These are phyloP conservation scores for Muscicapa adusta DNA, from an alignment of 2,113 vertebrate species.

Conservation along the genomic window DNA sequence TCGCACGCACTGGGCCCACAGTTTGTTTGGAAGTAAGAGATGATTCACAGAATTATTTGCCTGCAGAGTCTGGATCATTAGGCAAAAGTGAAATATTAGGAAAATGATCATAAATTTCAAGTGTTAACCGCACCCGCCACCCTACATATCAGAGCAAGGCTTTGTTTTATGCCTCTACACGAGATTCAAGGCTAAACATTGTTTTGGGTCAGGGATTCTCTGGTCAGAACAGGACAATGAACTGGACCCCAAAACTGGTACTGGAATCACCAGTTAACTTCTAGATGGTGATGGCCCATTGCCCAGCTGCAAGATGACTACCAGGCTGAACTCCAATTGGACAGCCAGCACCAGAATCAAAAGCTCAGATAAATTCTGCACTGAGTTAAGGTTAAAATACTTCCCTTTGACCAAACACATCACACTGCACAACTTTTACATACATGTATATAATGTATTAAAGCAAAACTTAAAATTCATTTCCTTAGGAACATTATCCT, in stretches of 20 bases:
- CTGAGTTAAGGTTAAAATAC: background rate
- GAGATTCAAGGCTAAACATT: background rate
- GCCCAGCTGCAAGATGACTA: background rate
- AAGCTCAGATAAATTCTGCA: background rate
- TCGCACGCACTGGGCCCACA: background rate
- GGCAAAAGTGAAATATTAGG: constrained; percentile 3
- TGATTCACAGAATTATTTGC: constrained; percentile 11
- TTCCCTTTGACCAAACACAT: background rate
- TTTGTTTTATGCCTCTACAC: background rate
- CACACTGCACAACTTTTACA: background rate
- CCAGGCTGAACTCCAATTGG: background rate
- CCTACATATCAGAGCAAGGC: background rate
- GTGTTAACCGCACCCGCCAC: background rate
- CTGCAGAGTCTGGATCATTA: background rate
- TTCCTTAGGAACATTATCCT: background rate
- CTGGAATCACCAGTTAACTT: background rate
- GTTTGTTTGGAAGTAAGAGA: background rate
- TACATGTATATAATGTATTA: background rate
- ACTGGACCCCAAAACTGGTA: background rate
- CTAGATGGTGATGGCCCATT: background rate
- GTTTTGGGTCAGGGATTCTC: background rate
- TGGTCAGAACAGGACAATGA: background rate
- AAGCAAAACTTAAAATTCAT: background rate
- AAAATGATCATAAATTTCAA: background rate
- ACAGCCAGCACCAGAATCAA: background rate